These are phyloP conservation scores for Synanthedon myopaeformis DNA, from an alignment of 2,888 invertebrate species.

Conservation along the genomic window DNA sequence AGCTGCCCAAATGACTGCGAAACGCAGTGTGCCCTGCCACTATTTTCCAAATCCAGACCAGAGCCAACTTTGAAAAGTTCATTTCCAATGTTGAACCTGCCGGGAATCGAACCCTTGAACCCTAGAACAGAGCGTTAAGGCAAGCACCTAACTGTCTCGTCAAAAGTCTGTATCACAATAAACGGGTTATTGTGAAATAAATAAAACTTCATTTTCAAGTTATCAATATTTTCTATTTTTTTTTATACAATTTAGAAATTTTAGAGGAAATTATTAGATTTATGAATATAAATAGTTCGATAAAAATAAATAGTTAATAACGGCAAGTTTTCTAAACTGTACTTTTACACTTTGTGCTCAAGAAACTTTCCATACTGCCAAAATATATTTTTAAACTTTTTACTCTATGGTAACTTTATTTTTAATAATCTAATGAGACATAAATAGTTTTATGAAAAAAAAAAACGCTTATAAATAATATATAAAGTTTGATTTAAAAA, in stretches of 20 bases:
- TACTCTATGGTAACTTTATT: conserved; percentile 63
- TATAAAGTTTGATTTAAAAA: conserved; percentile 19
- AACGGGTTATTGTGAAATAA: conserved; percentile 6
- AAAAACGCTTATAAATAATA: conserved; percentile 39
- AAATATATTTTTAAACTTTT: conserved; percentile 17
- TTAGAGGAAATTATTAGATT: conserved; percentile 35
- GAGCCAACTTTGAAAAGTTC: no score
- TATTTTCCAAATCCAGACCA: no score
- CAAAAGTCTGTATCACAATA: no score
- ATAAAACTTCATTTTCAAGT: conserved; percentile 21
- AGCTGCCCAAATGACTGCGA: no score
- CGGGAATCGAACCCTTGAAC: no score
- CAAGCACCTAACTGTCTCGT: no score
- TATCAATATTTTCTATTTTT: conserved; percentile 58
- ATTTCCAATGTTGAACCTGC: no score
- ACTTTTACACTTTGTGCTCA: conserved; percentile 9
- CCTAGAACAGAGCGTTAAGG: no score
- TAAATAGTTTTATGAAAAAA: conserved; percentile 52
- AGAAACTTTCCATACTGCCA: conserved; percentile 11
- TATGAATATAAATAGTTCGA: conserved; percentile 49
- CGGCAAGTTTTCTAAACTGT: conserved; percentile 42
- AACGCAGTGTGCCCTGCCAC: no score
- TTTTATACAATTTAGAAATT: conserved; percentile 57
- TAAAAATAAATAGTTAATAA: conserved; percentile 51
- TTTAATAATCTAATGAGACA: conserved; percentile 53